phyloP scores from a whole-genome alignment of 92 coral and sea anemone genomes.

The Siderastrea radians region DNA sequence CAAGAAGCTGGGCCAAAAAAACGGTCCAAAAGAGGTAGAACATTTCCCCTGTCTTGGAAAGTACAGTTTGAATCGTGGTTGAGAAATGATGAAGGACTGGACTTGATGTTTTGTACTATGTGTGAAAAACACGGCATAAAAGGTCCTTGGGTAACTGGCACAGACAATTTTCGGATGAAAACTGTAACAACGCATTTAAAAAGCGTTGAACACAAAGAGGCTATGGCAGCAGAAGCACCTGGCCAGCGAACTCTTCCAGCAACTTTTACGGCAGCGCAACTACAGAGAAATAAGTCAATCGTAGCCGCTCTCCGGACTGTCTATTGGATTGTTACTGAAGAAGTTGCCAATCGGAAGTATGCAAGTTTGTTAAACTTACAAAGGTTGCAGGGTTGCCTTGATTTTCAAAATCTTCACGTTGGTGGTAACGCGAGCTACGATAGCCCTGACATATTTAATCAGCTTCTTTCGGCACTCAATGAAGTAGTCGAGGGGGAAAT shows the following conservation, averaged over 20 bases:
- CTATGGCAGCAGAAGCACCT: conserved; percentile 38
- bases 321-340: conserved; percentile 42
- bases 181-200: conserved; percentile 28
- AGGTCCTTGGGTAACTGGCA: conserved; percentile 51
- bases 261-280: conserved; percentile 25
- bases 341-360: conserved; percentile 44
- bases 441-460: conserved; percentile 52
- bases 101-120: conserved; percentile 33
- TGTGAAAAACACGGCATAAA: conserved; percentile 33
- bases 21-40: conserved; percentile 22
- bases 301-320: conserved; percentile 46
- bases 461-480: conserved; percentile 27
- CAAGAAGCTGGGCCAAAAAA: conserved; percentile 32
- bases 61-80: conserved; percentile 27
- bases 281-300: conserved; percentile 27
- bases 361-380: conserved; percentile 39
- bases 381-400: conserved; percentile 35
- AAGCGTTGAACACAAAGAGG: conserved; percentile 36
- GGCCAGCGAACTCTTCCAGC: conserved; percentile 37
- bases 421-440: conserved; percentile 51
- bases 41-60: conserved; percentile 32
- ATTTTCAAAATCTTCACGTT: conserved; percentile 41
- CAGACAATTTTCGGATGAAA: conserved; percentile 36
- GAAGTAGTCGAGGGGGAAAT: conserved; percentile 16
- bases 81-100: conserved; percentile 27